Percentiles rank a stretch among this genome's conserved stretches.
Evolutionary conservation across 2,797 vertebrate genomes (phyloP).

Genomic region (Sebastes steindachneri): DNA sequence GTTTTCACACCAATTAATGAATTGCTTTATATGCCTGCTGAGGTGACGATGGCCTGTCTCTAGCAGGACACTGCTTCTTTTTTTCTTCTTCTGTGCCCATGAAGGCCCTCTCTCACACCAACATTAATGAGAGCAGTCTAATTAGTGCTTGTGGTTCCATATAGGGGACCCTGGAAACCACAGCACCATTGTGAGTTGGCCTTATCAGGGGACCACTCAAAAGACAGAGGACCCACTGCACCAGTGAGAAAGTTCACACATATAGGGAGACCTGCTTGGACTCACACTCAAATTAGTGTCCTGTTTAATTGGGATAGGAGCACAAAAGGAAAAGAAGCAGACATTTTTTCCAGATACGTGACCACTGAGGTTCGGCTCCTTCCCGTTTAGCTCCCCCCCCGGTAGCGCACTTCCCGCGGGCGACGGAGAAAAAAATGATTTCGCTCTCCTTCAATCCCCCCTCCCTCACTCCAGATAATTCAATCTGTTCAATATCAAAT

Average conservation of each 20-base stretch:
- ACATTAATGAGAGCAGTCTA: conserved; percentile 75
- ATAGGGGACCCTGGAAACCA: conserved; percentile 49
- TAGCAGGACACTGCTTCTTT: conserved; percentile 40
- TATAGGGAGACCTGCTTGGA: conserved; percentile 32
- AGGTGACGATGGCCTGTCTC: conserved; percentile 80
- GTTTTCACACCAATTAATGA: conserved; percentile 85
- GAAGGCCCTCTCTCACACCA: conserved; percentile 56
- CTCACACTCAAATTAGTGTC: conserved; percentile 52
- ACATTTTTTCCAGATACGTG: conserved; percentile 29
- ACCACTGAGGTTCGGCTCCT: conserved; percentile 52
- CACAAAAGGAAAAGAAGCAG: not conserved
- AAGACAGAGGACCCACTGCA: conserved; percentile 37
- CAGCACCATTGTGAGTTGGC: conserved; percentile 59
- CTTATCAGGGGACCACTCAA: conserved; percentile 63
- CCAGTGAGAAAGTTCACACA: conserved; percentile 67
- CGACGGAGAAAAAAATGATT: conserved; percentile 66
- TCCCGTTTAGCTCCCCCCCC: conserved; percentile 38
- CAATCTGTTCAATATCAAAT: conserved; percentile 83
- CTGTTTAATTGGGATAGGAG: conserved; percentile 39
- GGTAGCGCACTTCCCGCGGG: conserved; percentile 39
- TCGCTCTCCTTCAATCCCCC: conserved; percentile 59
- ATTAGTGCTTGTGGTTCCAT: conserved; percentile 71
- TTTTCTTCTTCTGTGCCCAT: conserved; percentile 21
- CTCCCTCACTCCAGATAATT: conserved; percentile 73
- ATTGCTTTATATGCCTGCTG: conserved; percentile 76